phyloP scores from a whole-genome alignment of 1,140 invertebrate species.

The Linepithema humile region DNA sequence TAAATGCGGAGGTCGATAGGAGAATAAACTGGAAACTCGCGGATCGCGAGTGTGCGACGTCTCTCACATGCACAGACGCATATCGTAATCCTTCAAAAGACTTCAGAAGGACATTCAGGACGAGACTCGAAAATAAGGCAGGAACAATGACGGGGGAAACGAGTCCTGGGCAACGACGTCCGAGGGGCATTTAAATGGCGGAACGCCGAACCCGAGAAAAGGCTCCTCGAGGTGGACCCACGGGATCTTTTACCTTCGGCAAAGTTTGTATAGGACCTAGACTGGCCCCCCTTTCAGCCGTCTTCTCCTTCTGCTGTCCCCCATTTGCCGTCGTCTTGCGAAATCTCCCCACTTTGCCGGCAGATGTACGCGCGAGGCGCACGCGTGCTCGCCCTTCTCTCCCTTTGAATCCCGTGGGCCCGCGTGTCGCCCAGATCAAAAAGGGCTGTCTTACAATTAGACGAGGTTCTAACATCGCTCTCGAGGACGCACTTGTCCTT shows the following conservation, averaged over 20 bases:
- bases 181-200: conserved; percentile 74
- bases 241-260: conserved; percentile 55
- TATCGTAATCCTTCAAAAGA: not conserved
- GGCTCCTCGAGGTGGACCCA: conserved; percentile 63
- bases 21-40: conserved; percentile 70
- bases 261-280: conserved; percentile 74
- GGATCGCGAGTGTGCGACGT: conserved; percentile 53
- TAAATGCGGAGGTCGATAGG: conserved; percentile 54
- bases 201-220: conserved; percentile 60
- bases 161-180: conserved; percentile 73
- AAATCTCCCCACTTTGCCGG: conserved; percentile 42
- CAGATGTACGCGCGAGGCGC: conserved; percentile 69
- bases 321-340: conserved; percentile 37
- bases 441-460: conserved; percentile 62
- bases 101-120: conserved; percentile 64
- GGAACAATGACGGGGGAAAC: conserved; percentile 76
- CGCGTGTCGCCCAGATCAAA: conserved; percentile 56
- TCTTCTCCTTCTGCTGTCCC: conserved; percentile 24
- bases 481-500: conserved; percentile 60
- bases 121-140: conserved; percentile 75
- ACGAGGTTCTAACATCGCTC: conserved; percentile 64
- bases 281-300: conserved; percentile 55
- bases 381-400: conserved; percentile 58
- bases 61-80: not conserved
- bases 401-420: conserved; percentile 35